A percentile compares a stretch with the other conserved stretches of the same genome.
These are phyloP conservation scores for Dipus sagitta DNA, from an alignment of 2,797 vertebrate genomes.

Conservation along the genomic window DNA sequence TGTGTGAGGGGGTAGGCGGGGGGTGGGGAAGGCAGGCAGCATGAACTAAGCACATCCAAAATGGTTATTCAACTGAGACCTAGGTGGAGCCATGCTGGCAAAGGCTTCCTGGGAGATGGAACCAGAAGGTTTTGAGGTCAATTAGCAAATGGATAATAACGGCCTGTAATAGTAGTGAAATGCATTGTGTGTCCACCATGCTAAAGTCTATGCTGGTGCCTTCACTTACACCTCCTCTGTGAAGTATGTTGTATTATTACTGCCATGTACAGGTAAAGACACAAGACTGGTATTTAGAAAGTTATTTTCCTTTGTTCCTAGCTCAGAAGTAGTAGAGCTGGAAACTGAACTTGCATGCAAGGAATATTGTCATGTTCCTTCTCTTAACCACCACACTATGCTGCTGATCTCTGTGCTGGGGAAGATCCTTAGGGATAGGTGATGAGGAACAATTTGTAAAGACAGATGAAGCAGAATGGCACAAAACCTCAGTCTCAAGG, in stretches of 20 bases:
- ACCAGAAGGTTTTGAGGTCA: neutral
- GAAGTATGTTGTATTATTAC: neutral
- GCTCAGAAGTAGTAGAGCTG: neutral
- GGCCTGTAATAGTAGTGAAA: too few species aligned
- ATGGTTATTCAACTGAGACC: too few species aligned
- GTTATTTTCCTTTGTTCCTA: neutral
- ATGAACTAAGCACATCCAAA: too few species aligned
- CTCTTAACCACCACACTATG: neutral
- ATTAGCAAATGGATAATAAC: neutral
- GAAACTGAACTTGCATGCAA: neutral
- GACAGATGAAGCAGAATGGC: constrained; percentile 24
- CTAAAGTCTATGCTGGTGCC: neutral
- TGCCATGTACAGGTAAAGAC: neutral
- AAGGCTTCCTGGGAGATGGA: neutral
- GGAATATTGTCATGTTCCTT: neutral
- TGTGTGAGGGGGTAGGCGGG: too few species aligned
- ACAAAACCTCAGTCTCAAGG: neutral
- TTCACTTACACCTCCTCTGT: neutral
- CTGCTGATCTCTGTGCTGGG: neutral
- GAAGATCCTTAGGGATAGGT: constrained; percentile 21
- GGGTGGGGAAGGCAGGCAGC: too few species aligned
- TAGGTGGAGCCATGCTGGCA: too few species aligned
- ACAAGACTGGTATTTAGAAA: neutral
- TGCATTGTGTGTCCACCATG: neutral
- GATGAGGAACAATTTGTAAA: constrained; percentile 73